Percentiles rank a stretch among this genome's conserved stretches.
phyloP scores from a whole-genome alignment of 2,888 invertebrate genomes.

The Caprella mutica region DNA sequence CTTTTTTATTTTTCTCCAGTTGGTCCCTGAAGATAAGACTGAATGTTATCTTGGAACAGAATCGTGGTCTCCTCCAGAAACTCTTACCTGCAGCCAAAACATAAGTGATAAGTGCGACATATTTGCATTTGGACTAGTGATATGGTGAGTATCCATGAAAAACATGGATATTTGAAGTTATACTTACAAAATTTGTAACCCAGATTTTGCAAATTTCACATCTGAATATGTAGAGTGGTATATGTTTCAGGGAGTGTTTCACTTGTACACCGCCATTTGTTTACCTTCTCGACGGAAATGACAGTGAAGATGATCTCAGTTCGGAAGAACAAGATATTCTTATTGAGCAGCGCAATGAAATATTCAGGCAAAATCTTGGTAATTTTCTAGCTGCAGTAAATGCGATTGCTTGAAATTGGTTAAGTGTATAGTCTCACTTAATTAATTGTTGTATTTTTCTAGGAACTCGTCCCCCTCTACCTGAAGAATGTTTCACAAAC shows the following conservation, averaged over 20 bases:
- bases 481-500: too few relatives aligned
- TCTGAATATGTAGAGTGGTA: too few relatives aligned
- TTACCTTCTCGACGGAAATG: not conserved
- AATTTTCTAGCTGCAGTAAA: too few relatives aligned
- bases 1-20: too few relatives aligned
- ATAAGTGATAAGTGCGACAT: constrained; percentile 59
- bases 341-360: not conserved
- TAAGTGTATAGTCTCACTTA: too few relatives aligned
- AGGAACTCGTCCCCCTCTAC: too few relatives aligned
- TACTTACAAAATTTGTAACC: too few relatives aligned
- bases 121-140: constrained; percentile 55
- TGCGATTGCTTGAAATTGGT: too few relatives aligned
- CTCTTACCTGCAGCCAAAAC: constrained; percentile 42
- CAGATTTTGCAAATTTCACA: too few relatives aligned
- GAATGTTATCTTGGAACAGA: constrained; percentile 59
- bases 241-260: constrained; percentile 8
- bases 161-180: too few relatives aligned
- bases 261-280: not conserved
- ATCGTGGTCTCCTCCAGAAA: constrained; percentile 70
- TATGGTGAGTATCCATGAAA: constrained; percentile 25
- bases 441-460: too few relatives aligned
- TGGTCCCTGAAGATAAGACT: constrained; percentile 34
- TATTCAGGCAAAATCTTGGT: too few relatives aligned
- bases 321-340: not conserved
- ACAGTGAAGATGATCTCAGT: constrained; percentile 1